Base-by-base conservation (phyloP, 2,888 invertebrate species). In the Leucania comma region DNA sequence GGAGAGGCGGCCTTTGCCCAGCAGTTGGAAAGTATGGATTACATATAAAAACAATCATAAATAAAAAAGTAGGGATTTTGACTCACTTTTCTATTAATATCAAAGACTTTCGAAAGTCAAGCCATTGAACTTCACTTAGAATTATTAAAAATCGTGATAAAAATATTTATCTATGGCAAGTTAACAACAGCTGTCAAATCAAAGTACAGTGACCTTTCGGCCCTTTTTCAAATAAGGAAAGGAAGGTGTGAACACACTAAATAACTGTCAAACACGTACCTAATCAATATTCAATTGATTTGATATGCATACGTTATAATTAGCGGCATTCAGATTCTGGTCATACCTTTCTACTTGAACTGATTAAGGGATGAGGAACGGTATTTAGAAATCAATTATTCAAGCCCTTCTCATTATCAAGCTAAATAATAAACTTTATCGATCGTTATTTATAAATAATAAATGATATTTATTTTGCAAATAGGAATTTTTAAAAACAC, bases 271-370 rank as follows among this genome's bases (percentile, higher is more conserved):
- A 70, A 70, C 81, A 81, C 78, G 74, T 75, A 73, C 24, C 54
- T 53, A 64, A 85, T 85, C 70, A 77, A 68, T 64, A 85, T 84
- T 82, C 83, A 68, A 68, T 72, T 61, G 67, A 60, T 73, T 83
- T 70, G 48, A 63, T 68, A 83, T 78, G 80, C 81, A 75, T 35
- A 75, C 69, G 62, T 53, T 42, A 70, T 72, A 75, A 80, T 84
- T 78, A 84, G 72, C 42, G 26, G 50, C 63, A 81, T 81, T 78
- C 54, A 50, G 51, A 81, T 65, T 72, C 77, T 9, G 35, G 65
- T 75, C 79, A 67, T 78, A 75, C 59, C 48, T 67, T 66, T 51
- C 61, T 58, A 74, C 77, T 71, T 76, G 76, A 9, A 78, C 76
- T 77, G 75, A 75, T 80, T 75, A 75, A 66, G 76, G 72, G 73